Base-by-base conservation (phyloP, 2,888 invertebrate species). In the Brachycybe producta region DNA sequence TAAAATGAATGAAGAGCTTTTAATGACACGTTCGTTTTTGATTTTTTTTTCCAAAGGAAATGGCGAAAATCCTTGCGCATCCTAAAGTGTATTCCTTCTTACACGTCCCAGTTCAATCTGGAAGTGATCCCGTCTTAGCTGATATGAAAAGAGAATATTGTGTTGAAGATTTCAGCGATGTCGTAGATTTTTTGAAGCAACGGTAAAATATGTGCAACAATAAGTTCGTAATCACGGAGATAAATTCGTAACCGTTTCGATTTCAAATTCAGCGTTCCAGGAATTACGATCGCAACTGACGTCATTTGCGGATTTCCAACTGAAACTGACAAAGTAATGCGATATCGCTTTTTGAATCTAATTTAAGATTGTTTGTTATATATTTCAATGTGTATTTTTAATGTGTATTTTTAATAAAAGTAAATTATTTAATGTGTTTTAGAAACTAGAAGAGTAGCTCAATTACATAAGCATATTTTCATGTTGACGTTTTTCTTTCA, bases 251-350 rank as follows among this genome's bases (percentile, higher is more conserved):
- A 40, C 15, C 17, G 1, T 40, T 19, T 13, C 27, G 2, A 30
- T 51, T 23, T 17, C 15, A 54, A 65, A 28, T n/a, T n/a, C 66
- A 86, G 86, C 56, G 88, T 97, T 0, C 80, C 84, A 0, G 86
- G 83, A 2, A 75, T 95, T 45, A 94, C 90, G 13, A 86, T 98
- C 61, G 95, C 94, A 0, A 98, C 97, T 0, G 97, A 98, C 65
- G 84, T 98, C 40, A 98, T 98, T 61, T 95, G 95, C 67, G 97
- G 97, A 0, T 98, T 97, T 69, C 98, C 98, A 0, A 91, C 90
- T 0, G 98, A 98, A 72, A 91, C 87, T 0, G 83, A 82, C 40
- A 67, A 70, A 11, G 68, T 67, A 56, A 50, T 46, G 13, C 15
- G 30, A n/a, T n/a, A n/a, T n/a, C n/a, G n/a, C n/a, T n/a, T n/a